Evolutionary conservation across 2,797 vertebrate species (phyloP).

Genomic region (Hypotaenidia philippensis): DNA sequence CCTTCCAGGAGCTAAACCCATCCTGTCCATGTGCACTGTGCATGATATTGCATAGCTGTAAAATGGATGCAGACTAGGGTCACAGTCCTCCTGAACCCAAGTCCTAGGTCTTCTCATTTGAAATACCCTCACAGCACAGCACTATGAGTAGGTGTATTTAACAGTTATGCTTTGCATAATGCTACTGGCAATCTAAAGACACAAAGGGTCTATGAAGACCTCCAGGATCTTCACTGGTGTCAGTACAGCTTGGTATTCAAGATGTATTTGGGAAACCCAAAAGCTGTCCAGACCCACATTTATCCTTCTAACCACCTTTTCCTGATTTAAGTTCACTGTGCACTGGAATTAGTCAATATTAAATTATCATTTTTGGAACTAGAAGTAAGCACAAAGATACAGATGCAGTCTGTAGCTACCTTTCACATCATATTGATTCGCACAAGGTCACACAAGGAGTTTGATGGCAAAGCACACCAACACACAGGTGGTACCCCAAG

Average conservation of each 20-base stretch:
- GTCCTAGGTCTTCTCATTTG: not conserved
- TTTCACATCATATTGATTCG: not conserved
- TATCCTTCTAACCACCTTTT: not conserved
- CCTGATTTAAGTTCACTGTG: not conserved
- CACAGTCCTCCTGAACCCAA: not conserved
- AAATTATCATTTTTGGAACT: not conserved
- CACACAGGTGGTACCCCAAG: not conserved
- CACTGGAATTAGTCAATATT: not conserved
- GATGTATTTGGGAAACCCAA: not conserved
- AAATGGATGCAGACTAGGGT: not conserved
- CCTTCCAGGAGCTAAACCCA: not conserved
- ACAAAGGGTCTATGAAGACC: not conserved
- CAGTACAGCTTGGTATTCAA: not conserved
- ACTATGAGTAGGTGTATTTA: not conserved
- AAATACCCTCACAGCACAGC: not conserved
- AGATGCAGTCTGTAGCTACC: not conserved
- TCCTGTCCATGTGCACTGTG: not conserved
- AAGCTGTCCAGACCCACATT: not conserved
- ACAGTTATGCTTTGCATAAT: no score
- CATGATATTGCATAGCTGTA: not conserved
- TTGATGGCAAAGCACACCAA: not conserved
- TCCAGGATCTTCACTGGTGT: not conserved
- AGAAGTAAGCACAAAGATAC: not conserved
- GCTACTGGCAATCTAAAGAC: not conserved
- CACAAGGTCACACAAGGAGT: conserved; percentile 23